These are phyloP conservation scores for Artibeus lituratus DNA, from an alignment of 2,797 vertebrate species.

Conservation along the genomic window DNA sequence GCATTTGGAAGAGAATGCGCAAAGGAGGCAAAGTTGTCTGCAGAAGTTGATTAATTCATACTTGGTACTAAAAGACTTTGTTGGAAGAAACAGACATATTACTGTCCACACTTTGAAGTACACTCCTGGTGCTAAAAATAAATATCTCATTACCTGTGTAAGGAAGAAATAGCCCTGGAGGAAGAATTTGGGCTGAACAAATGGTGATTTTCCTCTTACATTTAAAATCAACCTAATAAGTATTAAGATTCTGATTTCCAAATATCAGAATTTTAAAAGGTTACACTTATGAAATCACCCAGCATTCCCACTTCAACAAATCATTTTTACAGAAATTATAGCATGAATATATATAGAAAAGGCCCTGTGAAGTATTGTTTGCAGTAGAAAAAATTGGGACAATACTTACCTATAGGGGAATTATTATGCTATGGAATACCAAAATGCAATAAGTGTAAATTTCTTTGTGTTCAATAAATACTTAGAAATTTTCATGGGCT, in stretches of 20 bases:
- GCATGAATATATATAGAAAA: neutral
- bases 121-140: neutral
- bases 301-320: neutral
- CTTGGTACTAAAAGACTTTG: neutral
- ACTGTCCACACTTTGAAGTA: neutral
- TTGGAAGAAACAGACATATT: neutral
- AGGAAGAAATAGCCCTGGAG: neutral
- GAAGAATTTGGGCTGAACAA: neutral
- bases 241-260: neutral
- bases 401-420: neutral
- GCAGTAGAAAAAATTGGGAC: neutral
- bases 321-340: neutral
- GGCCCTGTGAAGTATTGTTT: neutral
- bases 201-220: neutral
- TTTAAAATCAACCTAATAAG: neutral
- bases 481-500: neutral
- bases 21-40: neutral
- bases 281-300: neutral
- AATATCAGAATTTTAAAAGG: neutral
- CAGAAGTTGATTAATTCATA: neutral
- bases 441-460: neutral
- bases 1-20: neutral
- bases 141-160: neutral
- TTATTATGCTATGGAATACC: neutral
- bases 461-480: neutral